Percentiles rank a stretch among this genome's conserved stretches.
Conservation (phyloP, 2,113 vertebrate genomes). For the Nannobrachium achirus region DNA sequence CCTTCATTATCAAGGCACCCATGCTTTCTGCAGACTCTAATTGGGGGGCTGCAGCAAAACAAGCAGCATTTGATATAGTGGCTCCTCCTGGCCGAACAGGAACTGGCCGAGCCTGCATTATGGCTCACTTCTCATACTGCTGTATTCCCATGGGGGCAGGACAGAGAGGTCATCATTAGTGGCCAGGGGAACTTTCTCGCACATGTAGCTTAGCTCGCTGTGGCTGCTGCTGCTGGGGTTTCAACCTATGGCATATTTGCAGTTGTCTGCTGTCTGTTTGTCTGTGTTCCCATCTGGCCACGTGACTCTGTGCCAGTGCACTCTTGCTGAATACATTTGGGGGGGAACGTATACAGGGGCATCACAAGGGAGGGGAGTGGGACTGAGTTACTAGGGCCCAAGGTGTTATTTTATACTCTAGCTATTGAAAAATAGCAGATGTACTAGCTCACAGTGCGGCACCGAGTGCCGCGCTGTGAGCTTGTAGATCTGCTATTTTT, state of each 20-base stretch:
- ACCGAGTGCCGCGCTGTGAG: too few relatives aligned
- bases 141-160: constrained; percentile 52
- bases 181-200: constrained; percentile 49
- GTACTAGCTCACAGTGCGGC: too few relatives aligned
- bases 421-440: too few relatives aligned
- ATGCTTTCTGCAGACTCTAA: constrained; percentile 52
- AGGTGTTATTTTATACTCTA: too few relatives aligned
- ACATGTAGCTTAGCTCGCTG: constrained; percentile 22
- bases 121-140: constrained; percentile 40
- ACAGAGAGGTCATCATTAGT: constrained; percentile 72
- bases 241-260: constrained; percentile 37
- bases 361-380: too few relatives aligned
- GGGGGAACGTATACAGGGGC: too few relatives aligned
- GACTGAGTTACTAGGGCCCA: too few relatives aligned
- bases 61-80: constrained; percentile 67
- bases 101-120: constrained; percentile 48
- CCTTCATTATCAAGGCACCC: constrained; percentile 60
- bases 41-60: constrained; percentile 58
- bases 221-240: constrained; percentile 40
- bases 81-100: constrained; percentile 51
- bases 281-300: constrained; percentile 39
- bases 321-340: constrained; percentile 58
- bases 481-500: too few relatives aligned
- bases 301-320: constrained; percentile 43
- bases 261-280: constrained; percentile 37